Evolutionary conservation across 2,888 invertebrate genomes (phyloP).

Genomic region (Stenchaetothrips biformis): DNA sequence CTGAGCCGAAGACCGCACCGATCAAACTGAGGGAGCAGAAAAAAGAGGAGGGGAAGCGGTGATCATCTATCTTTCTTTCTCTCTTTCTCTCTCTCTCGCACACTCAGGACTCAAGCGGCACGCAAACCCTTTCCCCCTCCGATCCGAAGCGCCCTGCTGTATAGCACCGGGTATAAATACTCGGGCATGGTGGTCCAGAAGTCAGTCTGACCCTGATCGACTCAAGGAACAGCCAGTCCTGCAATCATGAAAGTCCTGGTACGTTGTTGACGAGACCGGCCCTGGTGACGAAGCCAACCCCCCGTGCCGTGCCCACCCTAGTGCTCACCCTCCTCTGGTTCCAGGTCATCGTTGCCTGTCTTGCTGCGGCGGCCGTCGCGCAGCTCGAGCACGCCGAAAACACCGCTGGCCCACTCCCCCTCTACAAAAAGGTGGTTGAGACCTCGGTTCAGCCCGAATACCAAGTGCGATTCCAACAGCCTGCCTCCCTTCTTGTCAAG

Average conservation of each 20-base stretch:
- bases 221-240: conserved; percentile 16
- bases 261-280: background rate
- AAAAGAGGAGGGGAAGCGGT: background rate
- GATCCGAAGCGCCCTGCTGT: no score
- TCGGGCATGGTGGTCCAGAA: background rate
- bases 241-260: background rate
- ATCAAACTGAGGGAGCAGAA: background rate
- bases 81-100: background rate
- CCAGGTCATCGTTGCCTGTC: background rate
- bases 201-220: conserved; percentile 14
- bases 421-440: background rate
- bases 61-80: background rate
- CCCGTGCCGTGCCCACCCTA: background rate
- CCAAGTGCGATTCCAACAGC: background rate
- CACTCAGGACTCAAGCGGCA: no score
- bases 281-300: background rate
- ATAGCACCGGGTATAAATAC: background rate
- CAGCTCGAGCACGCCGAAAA: no score
- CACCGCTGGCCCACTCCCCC: no score
- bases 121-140: no score
- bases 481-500: background rate
- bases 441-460: background rate
- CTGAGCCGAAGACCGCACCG: no score
- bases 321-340: background rate
- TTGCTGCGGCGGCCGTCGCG: background rate